Percentiles rank a stretch among this genome's conserved stretches.
Conservation (phyloP, 2,797 vertebrate species). For the Gouania willdenowi region DNA sequence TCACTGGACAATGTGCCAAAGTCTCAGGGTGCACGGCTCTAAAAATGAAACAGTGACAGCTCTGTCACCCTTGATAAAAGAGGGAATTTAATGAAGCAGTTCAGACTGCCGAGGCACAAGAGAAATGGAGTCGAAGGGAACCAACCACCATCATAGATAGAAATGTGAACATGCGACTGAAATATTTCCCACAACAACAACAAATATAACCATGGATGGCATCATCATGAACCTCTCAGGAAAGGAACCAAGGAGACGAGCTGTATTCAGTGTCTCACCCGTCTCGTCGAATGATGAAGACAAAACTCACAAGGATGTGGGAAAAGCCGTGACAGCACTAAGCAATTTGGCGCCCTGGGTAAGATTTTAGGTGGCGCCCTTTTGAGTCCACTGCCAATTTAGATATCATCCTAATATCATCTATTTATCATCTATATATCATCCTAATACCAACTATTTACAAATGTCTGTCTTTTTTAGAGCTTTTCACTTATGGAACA, state of each 20-base stretch:
- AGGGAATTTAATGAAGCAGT: constrained; percentile 48
- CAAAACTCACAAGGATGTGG: constrained; percentile 54
- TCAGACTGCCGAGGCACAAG: constrained; percentile 32
- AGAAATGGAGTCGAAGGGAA: constrained; percentile 23
- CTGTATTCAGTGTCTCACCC: constrained; percentile 1
- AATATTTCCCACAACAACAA: constrained; percentile 19
- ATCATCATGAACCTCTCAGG: constrained; percentile 34
- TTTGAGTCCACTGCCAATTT: no score
- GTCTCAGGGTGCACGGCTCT: constrained; percentile 37
- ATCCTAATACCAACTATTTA: no score
- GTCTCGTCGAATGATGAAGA: constrained; percentile 33
- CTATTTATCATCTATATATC: no score
- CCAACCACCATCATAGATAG: constrained; percentile 24
- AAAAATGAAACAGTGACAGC: constrained; percentile 51
- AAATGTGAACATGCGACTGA: not conserved
- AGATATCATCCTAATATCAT: no score
- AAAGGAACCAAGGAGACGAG: constrained; percentile 11
- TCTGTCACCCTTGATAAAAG: constrained; percentile 65
- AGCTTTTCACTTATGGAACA: no score
- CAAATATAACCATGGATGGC: constrained; percentile 11
- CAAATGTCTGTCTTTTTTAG: no score
- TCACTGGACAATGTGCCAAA: constrained; percentile 40
- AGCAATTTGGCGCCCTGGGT: no score
- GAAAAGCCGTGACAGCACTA: constrained; percentile 39
- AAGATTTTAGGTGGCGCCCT: no score